These are phyloP conservation scores for Proterorhinus semilunaris DNA, from an alignment of 2,113 vertebrate genomes.

Conservation along the genomic window DNA sequence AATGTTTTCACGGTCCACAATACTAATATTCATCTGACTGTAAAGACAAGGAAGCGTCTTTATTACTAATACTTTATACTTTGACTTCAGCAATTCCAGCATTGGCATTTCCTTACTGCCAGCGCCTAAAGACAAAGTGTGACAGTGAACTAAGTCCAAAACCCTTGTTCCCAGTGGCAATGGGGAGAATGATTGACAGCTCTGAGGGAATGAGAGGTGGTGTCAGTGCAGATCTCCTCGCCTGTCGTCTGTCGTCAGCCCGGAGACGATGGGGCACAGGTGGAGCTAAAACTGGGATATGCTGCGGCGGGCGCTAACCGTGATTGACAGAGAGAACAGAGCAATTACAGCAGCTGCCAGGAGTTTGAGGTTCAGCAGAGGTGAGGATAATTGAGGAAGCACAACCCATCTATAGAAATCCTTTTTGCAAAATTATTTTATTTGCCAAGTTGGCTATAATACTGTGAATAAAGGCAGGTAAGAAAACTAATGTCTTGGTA, in stretches of 20 bases:
- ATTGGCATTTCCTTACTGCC: constrained; percentile 35
- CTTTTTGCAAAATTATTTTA: constrained; percentile 24
- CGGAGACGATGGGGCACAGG: constrained; percentile 53
- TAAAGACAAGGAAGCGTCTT: too few relatives aligned
- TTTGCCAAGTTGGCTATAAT: constrained; percentile 18
- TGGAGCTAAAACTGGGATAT: constrained; percentile 67
- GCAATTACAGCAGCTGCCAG: constrained; percentile 83
- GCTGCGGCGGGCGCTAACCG: constrained; percentile 62
- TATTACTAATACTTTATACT: too few relatives aligned
- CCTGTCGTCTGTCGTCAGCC: constrained; percentile 65
- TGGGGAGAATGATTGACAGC: constrained; percentile 50
- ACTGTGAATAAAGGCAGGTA: too few relatives aligned
- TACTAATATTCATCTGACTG: too few relatives aligned
- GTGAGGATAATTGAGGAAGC: constrained; percentile 48
- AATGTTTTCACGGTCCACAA: too few relatives aligned
- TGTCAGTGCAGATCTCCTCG: constrained; percentile 67
- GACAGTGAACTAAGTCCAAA: constrained; percentile 50
- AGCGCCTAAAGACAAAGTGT: constrained; percentile 19
- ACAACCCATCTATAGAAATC: constrained; percentile 18
- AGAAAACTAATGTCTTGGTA: too few relatives aligned
- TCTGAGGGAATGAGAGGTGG: constrained; percentile 60
- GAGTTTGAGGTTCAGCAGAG: constrained; percentile 68
- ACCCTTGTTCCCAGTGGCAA: constrained; percentile 56
- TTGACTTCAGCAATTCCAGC: background rate
- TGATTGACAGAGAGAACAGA: constrained; percentile 87